A percentile compares a stretch with the other conserved stretches of the same genome.
Evolutionary conservation across 2,113 vertebrate species (phyloP).

Genomic region (Spea multiplicata): DNA sequence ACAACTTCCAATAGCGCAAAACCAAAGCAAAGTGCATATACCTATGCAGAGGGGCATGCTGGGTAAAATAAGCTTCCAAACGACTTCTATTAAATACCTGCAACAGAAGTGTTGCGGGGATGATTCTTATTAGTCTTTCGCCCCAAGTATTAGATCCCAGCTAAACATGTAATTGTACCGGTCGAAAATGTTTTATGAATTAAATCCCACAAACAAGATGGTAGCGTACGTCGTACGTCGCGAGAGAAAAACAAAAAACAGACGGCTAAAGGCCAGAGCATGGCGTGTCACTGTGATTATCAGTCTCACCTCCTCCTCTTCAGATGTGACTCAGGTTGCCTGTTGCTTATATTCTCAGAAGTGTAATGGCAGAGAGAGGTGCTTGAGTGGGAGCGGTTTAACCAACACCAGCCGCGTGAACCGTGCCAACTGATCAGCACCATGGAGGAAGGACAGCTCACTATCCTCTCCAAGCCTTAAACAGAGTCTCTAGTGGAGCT

Average conservation of each 20-base stretch:
- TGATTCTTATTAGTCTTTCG: not conserved
- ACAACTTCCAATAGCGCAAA: not conserved
- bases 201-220: not conserved
- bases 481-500: not conserved
- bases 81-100: not conserved
- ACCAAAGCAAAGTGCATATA: not conserved
- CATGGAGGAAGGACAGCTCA: constrained; percentile 24
- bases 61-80: not conserved
- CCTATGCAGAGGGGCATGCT: not conserved
- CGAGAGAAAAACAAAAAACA: not conserved
- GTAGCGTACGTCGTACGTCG: not conserved
- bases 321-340: not conserved
- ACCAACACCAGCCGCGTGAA: not conserved
- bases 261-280: constrained; percentile 14
- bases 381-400: not conserved
- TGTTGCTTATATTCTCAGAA: not conserved
- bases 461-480: not conserved
- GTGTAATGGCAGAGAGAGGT: not conserved
- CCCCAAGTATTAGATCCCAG: not conserved
- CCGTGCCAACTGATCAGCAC: constrained; percentile 21
- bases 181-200: not conserved
- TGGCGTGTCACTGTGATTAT: not conserved
- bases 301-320: not conserved
- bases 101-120: not conserved
- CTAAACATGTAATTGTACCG: not conserved